Conservation (phyloP, 2,888 invertebrate genomes). For the Drosophila paranaensis region DNA sequence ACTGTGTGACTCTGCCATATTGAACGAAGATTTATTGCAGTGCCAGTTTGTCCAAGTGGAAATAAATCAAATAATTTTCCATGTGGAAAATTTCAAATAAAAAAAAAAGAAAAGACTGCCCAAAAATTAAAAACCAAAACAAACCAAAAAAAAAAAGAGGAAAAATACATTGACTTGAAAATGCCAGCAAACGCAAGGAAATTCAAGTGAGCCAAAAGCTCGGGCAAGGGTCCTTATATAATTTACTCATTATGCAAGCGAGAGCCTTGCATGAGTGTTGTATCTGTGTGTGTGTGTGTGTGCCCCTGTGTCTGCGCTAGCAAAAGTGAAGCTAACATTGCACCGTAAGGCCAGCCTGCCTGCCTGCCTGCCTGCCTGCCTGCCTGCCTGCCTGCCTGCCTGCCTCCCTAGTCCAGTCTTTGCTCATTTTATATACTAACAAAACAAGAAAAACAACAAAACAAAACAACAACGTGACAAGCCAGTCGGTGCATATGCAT, state of each 20-base stretch:
- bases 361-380: constrained; percentile 10
- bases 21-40: constrained; percentile 83
- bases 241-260: constrained; percentile 81
- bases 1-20: constrained; percentile 73
- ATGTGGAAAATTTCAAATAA: constrained; percentile 80
- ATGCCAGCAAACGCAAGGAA: constrained; percentile 40
- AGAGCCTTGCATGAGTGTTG: constrained; percentile 26
- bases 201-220: constrained; percentile 67
- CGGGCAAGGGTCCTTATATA: constrained; percentile 70
- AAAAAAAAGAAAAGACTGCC: constrained; percentile 32
- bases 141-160: constrained; percentile 31
- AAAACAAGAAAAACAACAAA: constrained; percentile 33
- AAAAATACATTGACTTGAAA: constrained; percentile 26
- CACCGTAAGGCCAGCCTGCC: constrained; percentile 13
- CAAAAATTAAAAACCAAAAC: constrained; percentile 61
- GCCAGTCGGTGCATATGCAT: constrained; percentile 59
- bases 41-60: constrained; percentile 82
- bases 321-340: constrained; percentile 27
- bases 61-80: constrained; percentile 84
- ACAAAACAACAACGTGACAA: constrained; percentile 17
- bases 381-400: constrained; percentile 5
- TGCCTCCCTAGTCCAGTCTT: constrained; percentile 32
- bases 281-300: constrained; percentile 23
- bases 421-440: constrained; percentile 64
- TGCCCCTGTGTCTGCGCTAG: constrained; percentile 8